Base-by-base conservation (phyloP, 2,113 vertebrate genomes). In the Oryzias celebensis region DNA sequence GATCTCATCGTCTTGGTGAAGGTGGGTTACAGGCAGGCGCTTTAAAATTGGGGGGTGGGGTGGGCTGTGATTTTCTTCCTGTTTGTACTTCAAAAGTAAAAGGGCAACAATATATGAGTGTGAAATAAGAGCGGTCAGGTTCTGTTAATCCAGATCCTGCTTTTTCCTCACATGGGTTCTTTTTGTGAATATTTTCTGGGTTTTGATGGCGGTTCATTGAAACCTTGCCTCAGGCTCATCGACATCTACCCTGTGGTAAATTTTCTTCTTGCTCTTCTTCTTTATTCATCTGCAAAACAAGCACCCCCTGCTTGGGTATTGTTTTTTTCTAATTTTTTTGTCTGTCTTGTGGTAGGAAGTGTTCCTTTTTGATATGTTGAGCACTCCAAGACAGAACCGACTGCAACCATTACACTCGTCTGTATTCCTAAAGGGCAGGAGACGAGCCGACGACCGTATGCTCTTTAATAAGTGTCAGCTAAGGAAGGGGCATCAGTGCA, bases 201-300 rank as follows among this genome's bases (percentile, higher is more conserved):
- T 82, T 85, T 63, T 81, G 77, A 65, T 81, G 80, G 67, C 41
- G 65, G 56, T 63, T 65, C 65, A 70, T 52, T 63, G 57, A 82
- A 77, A 66, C 70, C 73, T 43, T 56, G 71, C 78, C 76, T 53
- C 58, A 28, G 78, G 80, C 84, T 61, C 36, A 13, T 61, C 44
- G 41, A 60, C 51, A 57, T 52, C 59, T 63, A 43, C 66, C 77
- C 68, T 68, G 49, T 53, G 59, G 78, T 77, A 42, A 80, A 80
- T 52, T 47, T 69, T 62, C 44, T 24, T 44, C 15, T 45, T n/a
- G 15, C 14, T 50, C n/a, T 47, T 31, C 24, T n/a, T 43, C 24
- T 58, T 24, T 54, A 48, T 63, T 14, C 57, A 72, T 54, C 26
- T 51, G 62, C 44, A 76, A 16, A 51, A 7, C 17, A 48, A 48